Percentiles rank a stretch among this genome's conserved stretches.
Conservation (phyloP, 2,888 invertebrate genomes). For the Polietes domitor region DNA sequence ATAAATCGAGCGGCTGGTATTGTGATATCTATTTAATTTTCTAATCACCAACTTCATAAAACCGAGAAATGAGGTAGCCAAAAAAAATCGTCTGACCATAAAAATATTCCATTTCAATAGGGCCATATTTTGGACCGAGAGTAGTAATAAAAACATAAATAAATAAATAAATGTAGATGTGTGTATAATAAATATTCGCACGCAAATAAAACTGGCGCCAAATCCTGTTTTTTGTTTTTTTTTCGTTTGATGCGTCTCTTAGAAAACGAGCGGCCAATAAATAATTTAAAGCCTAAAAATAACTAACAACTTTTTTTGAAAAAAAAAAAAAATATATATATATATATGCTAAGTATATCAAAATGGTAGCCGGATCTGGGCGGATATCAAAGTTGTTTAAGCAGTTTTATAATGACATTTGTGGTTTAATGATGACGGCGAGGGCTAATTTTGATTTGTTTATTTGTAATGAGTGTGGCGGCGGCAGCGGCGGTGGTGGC, state of each 20-base stretch:
- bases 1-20: not conserved
- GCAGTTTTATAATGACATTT: constrained; percentile 6
- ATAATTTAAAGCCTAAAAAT: not conserved
- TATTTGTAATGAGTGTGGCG: not conserved
- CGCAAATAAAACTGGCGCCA: constrained; percentile 67
- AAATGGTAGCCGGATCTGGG: not conserved
- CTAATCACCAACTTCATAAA: constrained; percentile 56
- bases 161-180: constrained; percentile 35
- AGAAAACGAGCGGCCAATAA: not conserved
- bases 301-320: not conserved
- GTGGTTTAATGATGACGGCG: not conserved
- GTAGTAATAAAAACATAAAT: not conserved
- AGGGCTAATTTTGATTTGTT: constrained; percentile 13
- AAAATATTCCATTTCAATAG: no score
- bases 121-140: no score
- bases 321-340: constrained; percentile 27
- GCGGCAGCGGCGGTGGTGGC: not conserved
- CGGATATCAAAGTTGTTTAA: constrained; percentile 32
- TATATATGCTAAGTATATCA: constrained; percentile 21
- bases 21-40: constrained; percentile 59
- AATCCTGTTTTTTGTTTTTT: not conserved
- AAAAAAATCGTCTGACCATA: constrained; percentile 31
- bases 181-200: constrained; percentile 62
- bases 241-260: not conserved
- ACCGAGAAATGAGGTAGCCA: not conserved